Evolutionary conservation across 1,140 invertebrate genomes (phyloP).

Genomic region (Hylaeus anthracinus): DNA sequence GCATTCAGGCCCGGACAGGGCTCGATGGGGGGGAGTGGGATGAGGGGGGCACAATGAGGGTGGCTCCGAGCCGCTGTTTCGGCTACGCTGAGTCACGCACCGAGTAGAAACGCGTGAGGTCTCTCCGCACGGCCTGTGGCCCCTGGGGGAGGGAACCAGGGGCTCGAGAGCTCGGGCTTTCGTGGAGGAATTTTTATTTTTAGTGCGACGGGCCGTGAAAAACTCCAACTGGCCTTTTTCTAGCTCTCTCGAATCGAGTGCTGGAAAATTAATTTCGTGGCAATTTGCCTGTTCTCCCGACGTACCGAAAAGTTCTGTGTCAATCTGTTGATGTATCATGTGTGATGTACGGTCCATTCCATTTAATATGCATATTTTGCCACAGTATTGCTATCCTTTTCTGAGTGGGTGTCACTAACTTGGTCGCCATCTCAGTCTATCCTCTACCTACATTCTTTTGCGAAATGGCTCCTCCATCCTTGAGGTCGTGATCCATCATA

Average conservation of each 20-base stretch:
- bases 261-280: background rate
- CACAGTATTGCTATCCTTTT: too few species aligned
- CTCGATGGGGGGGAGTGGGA: background rate
- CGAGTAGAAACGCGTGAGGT: slow-evolving; percentile 50
- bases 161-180: background rate
- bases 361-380: too few species aligned
- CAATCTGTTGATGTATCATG: too few species aligned
- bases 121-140: slow-evolving; percentile 25
- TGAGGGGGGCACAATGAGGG: slow-evolving; percentile 31
- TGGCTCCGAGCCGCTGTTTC: slow-evolving; percentile 56
- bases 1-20: slow-evolving; percentile 53
- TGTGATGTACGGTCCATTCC: too few species aligned
- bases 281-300: background rate
- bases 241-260: background rate
- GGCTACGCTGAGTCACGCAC: slow-evolving; percentile 63
- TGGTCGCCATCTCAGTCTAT: too few species aligned
- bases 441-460: too few species aligned
- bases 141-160: background rate
- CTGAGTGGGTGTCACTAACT: too few species aligned
- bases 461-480: too few species aligned
- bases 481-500: too few species aligned
- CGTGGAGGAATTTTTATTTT: slow-evolving; percentile 28
- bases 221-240: background rate
- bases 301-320: too few species aligned
- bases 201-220: background rate